Percentiles rank a stretch among this genome's conserved stretches.
Evolutionary conservation across 2,113 vertebrate species (phyloP).

Genomic region (Eira barbara): DNA sequence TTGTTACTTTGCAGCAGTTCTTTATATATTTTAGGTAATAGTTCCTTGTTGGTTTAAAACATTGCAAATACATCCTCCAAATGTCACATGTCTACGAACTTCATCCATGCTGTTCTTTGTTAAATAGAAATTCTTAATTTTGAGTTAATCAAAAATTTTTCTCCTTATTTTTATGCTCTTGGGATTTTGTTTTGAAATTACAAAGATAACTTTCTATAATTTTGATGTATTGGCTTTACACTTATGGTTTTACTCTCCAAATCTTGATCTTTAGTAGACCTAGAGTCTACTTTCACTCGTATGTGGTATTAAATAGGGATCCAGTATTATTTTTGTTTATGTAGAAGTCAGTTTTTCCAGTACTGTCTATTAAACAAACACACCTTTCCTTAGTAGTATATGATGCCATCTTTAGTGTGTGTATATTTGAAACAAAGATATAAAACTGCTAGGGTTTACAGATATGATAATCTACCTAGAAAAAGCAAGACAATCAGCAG

Average conservation of each 20-base stretch:
- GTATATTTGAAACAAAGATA: not conserved
- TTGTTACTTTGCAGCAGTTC: not conserved
- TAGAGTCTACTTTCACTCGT: not conserved
- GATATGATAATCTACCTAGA: not conserved
- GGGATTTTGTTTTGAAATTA: not conserved
- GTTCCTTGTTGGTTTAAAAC: not conserved
- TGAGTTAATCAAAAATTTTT: not conserved
- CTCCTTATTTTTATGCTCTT: not conserved
- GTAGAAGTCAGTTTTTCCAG: not conserved
- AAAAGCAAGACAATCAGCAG: not conserved
- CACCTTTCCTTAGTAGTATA: not conserved
- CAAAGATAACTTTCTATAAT: not conserved
- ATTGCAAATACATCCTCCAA: not conserved
- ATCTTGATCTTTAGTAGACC: not conserved
- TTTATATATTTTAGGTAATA: not conserved
- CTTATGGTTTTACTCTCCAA: not conserved
- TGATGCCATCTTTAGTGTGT: not conserved
- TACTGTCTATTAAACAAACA: not conserved
- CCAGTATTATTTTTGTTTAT: not conserved
- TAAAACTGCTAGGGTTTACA: not conserved
- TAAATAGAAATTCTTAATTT: not conserved
- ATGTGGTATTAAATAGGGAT: not conserved
- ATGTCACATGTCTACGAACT: not conserved
- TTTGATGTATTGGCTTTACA: not conserved
- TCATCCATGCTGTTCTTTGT: not conserved